These are phyloP conservation scores for Ptychobarbus kaznakovi DNA, from an alignment of 2,797 vertebrate species.

Conservation along the genomic window DNA sequence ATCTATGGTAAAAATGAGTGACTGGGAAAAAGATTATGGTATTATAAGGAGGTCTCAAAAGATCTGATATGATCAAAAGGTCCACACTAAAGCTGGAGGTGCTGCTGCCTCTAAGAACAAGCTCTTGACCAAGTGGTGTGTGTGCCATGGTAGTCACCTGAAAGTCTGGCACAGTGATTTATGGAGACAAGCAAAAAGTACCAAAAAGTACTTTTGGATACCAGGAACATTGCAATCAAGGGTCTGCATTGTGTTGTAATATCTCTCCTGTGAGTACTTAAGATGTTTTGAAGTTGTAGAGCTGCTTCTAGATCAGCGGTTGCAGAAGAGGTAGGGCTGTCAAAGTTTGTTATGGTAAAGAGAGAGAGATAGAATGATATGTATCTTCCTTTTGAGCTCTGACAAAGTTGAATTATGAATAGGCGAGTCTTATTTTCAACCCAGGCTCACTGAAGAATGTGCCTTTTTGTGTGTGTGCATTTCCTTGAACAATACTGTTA, in stretches of 20 bases:
- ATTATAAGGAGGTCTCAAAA: slow-evolving; percentile 9
- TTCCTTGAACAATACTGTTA: too few species aligned
- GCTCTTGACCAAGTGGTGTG: not conserved
- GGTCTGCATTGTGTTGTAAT: slow-evolving; percentile 3
- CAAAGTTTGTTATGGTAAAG: slow-evolving; percentile 4
- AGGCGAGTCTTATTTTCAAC: not conserved
- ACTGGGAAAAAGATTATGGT: not conserved
- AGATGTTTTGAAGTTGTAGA: slow-evolving; percentile 24
- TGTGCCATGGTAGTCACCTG: not conserved
- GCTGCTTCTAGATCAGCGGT: slow-evolving; percentile 31
- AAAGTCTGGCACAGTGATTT: not conserved
- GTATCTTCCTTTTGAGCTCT: not conserved
- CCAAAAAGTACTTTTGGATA: not conserved
- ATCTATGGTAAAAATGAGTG: not conserved
- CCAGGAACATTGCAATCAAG: not conserved
- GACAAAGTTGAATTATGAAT: not conserved
- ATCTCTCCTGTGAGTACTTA: not conserved
- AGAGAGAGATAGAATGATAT: not conserved
- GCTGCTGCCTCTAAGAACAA: slow-evolving; percentile 1
- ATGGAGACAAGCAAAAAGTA: not conserved
- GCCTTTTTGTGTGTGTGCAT: too few species aligned
- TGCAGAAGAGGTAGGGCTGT: not conserved
- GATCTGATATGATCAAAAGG: not conserved
- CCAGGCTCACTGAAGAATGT: not conserved
- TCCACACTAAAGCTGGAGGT: not conserved